Evolutionary conservation across 2,888 invertebrate genomes (phyloP).

Genomic region (Drosophila subquinaria): DNA sequence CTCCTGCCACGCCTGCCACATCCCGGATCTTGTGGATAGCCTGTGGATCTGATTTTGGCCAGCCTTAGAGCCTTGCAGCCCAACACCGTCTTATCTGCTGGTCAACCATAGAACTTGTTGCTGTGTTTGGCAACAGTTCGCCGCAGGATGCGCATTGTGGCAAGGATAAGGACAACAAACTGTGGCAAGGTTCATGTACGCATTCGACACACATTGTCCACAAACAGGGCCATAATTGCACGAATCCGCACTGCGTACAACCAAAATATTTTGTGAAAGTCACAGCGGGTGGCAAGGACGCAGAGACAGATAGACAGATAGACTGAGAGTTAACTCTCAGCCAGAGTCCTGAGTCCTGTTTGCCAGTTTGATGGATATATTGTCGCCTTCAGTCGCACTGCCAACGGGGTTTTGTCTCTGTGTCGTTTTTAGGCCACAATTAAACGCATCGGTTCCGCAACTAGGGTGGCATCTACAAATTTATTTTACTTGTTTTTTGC

Average conservation of each 20-base stretch:
- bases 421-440: conserved; percentile 82
- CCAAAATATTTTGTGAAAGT: conserved; percentile 85
- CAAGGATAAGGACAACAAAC: conserved; percentile 20
- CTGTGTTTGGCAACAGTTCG: conserved; percentile 75
- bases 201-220: conserved; percentile 74
- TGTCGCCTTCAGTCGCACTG: conserved; percentile 55
- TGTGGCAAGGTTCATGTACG: conserved; percentile 47
- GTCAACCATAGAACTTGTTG: conserved; percentile 75
- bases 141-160: conserved; percentile 57
- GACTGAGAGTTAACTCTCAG: conserved; percentile 20
- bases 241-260: conserved; percentile 82
- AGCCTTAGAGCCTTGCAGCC: conserved; percentile 33
- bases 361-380: conserved; percentile 75
- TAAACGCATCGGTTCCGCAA: conserved; percentile 83
- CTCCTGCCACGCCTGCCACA: conserved; percentile 59
- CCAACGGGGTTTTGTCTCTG: conserved; percentile 42
- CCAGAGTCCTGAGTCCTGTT: conserved; percentile 44
- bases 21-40: conserved; percentile 34
- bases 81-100: conserved; percentile 64
- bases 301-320: conserved; percentile 16
- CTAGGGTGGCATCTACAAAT: conserved; percentile 80
- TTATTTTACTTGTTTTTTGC: neutral
- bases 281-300: conserved; percentile 71
- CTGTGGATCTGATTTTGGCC: conserved; percentile 59
- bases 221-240: conserved; percentile 73